Evolutionary conservation across 64 coral and sea anemone species (phyloP).

Genomic region (Hydrozoanthus tunicans): DNA sequence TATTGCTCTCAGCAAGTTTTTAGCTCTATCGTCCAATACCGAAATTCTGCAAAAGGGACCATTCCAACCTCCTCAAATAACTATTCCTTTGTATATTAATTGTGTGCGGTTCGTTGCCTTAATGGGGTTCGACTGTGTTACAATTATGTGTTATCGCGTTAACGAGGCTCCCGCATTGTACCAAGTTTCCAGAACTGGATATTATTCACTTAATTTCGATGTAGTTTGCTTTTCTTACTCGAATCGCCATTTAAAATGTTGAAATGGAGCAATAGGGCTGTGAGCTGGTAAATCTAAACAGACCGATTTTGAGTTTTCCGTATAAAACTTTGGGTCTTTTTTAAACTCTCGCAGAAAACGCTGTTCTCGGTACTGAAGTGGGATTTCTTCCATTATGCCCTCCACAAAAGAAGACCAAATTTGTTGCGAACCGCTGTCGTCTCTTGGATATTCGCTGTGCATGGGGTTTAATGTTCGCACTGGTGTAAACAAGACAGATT

Average conservation of each 20-base stretch:
- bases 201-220: too few relatives aligned
- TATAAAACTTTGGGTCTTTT: constrained; percentile 43
- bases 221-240: neutral
- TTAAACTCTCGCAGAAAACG: constrained; percentile 36
- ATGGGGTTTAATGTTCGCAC: constrained; percentile 29
- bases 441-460: constrained; percentile 49
- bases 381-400: neutral
- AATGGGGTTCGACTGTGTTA: too few relatives aligned
- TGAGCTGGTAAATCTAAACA: constrained; percentile 37
- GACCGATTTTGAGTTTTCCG: constrained; percentile 53
- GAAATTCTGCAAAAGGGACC: too few relatives aligned
- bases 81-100: too few relatives aligned
- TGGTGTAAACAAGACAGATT: constrained; percentile 37
- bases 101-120: too few relatives aligned
- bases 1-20: too few relatives aligned
- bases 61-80: too few relatives aligned
- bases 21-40: too few relatives aligned
- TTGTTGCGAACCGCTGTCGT: constrained; percentile 10
- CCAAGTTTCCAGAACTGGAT: too few relatives aligned
- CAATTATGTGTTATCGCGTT: too few relatives aligned
- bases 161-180: too few relatives aligned
- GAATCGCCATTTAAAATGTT: constrained; percentile 42
- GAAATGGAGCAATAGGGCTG: constrained; percentile 28
- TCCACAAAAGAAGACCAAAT: constrained; percentile 59
- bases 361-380: neutral